These are phyloP conservation scores for Drosophila murphyi DNA, from an alignment of 1,140 invertebrate genomes.

Conservation along the genomic window DNA sequence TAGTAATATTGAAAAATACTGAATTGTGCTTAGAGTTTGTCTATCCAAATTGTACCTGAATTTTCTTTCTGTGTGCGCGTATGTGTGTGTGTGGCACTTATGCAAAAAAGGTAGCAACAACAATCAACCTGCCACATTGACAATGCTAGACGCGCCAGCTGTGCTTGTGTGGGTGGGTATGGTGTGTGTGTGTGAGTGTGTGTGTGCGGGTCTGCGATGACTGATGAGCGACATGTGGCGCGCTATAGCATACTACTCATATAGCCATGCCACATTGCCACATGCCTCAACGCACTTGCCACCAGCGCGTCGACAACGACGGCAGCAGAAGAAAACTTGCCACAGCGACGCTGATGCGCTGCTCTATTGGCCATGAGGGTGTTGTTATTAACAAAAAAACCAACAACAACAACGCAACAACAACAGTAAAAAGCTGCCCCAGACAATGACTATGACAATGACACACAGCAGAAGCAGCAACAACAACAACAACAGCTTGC, in stretches of 20 bases:
- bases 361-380: conserved; percentile 65
- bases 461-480: conserved; percentile 30
- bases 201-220: conserved; percentile 42
- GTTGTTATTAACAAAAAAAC: conserved; percentile 55
- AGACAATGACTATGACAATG: conserved; percentile 39
- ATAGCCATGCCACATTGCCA: conserved; percentile 29
- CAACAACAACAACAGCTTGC: conserved; percentile 12
- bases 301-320: conserved; percentile 10
- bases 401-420: conserved; percentile 26
- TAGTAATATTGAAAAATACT: too few relatives aligned
- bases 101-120: conserved; percentile 81
- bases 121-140: conserved; percentile 79
- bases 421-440: conserved; percentile 36
- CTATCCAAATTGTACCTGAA: too few relatives aligned
- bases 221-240: conserved; percentile 72
- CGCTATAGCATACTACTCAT: conserved; percentile 10
- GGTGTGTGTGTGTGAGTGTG: conserved; percentile 30
- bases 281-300: conserved; percentile 45
- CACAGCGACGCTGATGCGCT: conserved; percentile 16
- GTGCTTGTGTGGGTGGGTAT: background rate
- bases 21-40: too few relatives aligned
- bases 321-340: conserved; percentile 5
- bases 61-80: background rate
- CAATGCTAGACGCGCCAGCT: conserved; percentile 68
- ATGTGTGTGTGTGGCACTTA: conserved; percentile 61